Conservation (phyloP, 2,797 vertebrate genomes). For the Clamator glandarius region DNA sequence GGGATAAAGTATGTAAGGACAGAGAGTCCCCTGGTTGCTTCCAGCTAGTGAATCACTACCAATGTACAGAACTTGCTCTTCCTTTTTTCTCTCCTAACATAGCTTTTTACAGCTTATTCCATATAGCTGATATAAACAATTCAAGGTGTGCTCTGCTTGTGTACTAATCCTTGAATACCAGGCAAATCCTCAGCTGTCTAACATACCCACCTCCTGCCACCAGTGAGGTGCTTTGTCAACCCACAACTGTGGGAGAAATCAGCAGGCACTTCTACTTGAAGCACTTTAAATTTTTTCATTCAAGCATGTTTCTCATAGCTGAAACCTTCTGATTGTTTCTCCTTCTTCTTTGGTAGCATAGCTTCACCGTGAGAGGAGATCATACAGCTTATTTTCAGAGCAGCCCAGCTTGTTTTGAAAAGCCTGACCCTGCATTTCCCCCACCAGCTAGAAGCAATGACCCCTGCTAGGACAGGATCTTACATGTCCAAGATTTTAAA, state of each 20-base stretch:
- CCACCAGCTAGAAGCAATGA: not conserved
- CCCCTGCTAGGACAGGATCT: constrained; percentile 25
- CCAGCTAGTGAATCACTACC: not conserved
- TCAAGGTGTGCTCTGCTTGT: not conserved
- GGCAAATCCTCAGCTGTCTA: not conserved
- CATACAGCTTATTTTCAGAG: constrained; percentile 3
- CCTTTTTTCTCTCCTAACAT: not conserved
- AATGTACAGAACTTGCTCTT: not conserved
- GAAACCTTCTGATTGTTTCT: not conserved
- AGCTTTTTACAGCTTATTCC: not conserved
- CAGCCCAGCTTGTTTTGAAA: constrained; percentile 38
- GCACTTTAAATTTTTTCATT: not conserved
- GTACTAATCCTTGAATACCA: not conserved
- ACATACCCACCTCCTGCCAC: not conserved
- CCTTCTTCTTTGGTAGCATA: not conserved
- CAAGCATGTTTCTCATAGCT: not conserved
- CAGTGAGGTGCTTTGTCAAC: not conserved
- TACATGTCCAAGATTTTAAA: constrained; percentile 3
- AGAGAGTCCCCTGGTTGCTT: not conserved
- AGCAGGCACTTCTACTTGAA: not conserved
- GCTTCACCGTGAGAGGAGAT: not conserved
- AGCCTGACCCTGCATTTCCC: constrained; percentile 17
- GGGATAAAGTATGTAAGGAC: not conserved
- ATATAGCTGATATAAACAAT: not conserved
- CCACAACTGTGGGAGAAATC: not conserved